phyloP scores from a whole-genome alignment of 2,113 vertebrate genomes.

The Callochromis pleurospilus region DNA sequence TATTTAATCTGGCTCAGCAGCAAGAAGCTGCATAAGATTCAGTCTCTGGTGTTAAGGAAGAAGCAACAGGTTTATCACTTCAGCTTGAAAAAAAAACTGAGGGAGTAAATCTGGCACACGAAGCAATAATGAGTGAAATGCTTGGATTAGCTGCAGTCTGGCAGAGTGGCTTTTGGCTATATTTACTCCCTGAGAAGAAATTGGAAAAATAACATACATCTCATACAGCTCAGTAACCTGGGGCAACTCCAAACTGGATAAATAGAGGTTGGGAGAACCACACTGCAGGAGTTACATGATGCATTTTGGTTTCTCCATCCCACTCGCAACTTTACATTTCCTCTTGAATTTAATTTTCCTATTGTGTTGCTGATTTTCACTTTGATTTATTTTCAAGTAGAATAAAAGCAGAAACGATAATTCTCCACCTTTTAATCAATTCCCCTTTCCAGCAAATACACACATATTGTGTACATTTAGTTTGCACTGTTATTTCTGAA shows the following conservation, averaged over 20 bases:
- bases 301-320: neutral
- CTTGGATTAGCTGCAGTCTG: neutral
- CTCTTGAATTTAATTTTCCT: neutral
- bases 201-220: slow-evolving; percentile 14
- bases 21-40: neutral
- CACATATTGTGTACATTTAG: neutral
- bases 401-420: slow-evolving; percentile 1
- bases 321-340: neutral
- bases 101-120: neutral
- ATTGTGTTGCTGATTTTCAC: neutral
- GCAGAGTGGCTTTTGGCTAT: neutral
- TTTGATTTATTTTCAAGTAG: neutral
- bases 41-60: neutral
- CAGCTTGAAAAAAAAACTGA: neutral
- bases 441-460: neutral
- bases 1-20: neutral
- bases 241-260: slow-evolving; percentile 32
- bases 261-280: slow-evolving; percentile 44
- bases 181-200: slow-evolving; percentile 19
- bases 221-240: neutral
- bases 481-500: neutral
- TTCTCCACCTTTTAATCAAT: neutral
- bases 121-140: neutral
- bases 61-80: neutral
- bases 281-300: neutral